Evolutionary conservation across 2,113 vertebrate species (phyloP), one percentile per base, ranked within the genome.

Genomic region (Shinisaurus crocodilurus): DNA sequence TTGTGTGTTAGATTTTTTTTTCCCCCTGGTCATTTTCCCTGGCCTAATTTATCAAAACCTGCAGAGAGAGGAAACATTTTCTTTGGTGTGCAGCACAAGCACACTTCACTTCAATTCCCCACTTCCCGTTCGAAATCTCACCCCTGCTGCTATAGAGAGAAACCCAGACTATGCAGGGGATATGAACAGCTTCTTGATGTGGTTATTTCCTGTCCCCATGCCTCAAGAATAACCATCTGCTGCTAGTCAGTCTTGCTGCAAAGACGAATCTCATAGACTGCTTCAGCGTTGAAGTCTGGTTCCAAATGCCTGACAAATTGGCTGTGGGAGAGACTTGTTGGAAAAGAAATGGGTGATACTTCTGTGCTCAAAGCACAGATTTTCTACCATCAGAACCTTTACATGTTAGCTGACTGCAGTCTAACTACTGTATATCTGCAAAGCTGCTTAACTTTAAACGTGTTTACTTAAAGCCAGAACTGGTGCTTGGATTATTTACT

Each of bases 271-370:
- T 86, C 7, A 3, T 83, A 12, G 69, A 40, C 70, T 2, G 57
- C 54, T 9, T 93, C 89, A 79, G 77, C 43, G 1, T 85, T 82
- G 70, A 74, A 94, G 34, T 3, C 43, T 92, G 16, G 29, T 77
- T 93, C 29, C 34, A 88, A 93, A 79, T 34, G 69, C 89, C n/a
- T 92, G 87, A 89, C 86, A 84, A 76, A 0, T 92, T 93, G 90
- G 91, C 94, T 43, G 25, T 1, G 0, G 91, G 82, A 94, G 88
- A 75, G 86, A 70, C 25, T 85, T 88, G 3, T 15, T 80, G 43
- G 43, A 69, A 81, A 88, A 63, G 84, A 91, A 91, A 92, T 84
- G 0, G 69, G 85, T 5, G 67, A 43, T 32, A 25, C 72, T 45
- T 85, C 89, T 40, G 3, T 83, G 65, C 27, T 72, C 43, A 77